A percentile compares a stretch with the other conserved stretches of the same genome.
phyloP scores from a whole-genome alignment of 2,113 vertebrate genomes.

The Genyomyrus donnyi region DNA sequence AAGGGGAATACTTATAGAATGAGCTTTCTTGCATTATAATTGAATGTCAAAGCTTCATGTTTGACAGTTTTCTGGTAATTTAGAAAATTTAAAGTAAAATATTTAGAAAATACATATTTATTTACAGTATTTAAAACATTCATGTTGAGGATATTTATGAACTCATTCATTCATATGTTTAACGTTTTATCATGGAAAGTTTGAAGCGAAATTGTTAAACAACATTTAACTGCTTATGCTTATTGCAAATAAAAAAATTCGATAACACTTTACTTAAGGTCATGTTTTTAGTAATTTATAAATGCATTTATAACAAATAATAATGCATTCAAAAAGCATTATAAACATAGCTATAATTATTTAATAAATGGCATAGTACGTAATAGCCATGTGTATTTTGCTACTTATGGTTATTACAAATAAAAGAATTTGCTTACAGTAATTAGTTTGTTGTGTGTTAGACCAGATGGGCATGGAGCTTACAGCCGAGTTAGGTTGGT shows the following conservation, averaged over 20 bases:
- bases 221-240: background rate
- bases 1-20: background rate
- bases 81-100: background rate
- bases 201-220: background rate
- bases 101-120: background rate
- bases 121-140: background rate
- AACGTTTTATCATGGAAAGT: background rate
- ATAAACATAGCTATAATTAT: too few species aligned
- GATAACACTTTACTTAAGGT: too few species aligned
- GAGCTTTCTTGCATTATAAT: background rate
- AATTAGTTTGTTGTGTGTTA: background rate
- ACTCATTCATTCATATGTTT: background rate
- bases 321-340: too few species aligned
- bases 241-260: background rate
- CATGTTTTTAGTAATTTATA: too few species aligned
- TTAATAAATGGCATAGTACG: too few species aligned
- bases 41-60: background rate
- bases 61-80: background rate
- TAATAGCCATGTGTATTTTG: too few species aligned
- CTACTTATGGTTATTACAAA: background rate
- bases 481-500: background rate
- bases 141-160: background rate
- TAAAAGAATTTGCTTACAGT: background rate
- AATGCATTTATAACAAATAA: too few species aligned
- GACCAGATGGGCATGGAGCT: background rate